Conservation (phyloP, 2,888 invertebrate genomes). For the Holacanthella duospinosa region DNA sequence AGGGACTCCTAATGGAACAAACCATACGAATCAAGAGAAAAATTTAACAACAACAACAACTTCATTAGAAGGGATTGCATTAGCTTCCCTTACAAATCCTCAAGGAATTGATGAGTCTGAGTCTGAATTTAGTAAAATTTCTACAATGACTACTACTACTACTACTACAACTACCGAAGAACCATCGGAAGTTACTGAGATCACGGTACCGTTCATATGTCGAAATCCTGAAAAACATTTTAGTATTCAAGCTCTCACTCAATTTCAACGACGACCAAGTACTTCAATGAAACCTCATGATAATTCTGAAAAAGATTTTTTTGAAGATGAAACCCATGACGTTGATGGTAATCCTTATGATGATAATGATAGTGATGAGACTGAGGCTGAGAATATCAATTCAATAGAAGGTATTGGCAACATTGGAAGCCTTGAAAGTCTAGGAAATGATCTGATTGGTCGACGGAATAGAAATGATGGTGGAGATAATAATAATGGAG, state of each 20-base stretch:
- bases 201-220: slow-evolving; percentile 6
- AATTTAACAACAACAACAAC: neutral
- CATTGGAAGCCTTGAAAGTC: neutral
- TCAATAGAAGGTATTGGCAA: no score
- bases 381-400: no score
- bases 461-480: neutral
- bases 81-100: no score
- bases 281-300: neutral
- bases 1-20: no score
- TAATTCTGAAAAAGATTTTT: neutral
- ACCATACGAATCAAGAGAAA: no score
- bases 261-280: neutral
- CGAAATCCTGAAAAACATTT: neutral
- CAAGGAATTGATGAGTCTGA: neutral
- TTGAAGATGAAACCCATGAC: no score
- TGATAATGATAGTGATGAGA: neutral
- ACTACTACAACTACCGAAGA: slow-evolving; percentile 9
- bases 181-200: neutral
- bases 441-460: neutral
- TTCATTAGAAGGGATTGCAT: neutral
- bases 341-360: no score
- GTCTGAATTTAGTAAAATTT: no score
- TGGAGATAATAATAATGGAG: no score
- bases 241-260: neutral
- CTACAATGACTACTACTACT: no score